Evolutionary conservation across 2,113 vertebrate genomes (phyloP), one percentile per base, ranked within the genome.

Genomic region (Psephotus haematonotus): DNA sequence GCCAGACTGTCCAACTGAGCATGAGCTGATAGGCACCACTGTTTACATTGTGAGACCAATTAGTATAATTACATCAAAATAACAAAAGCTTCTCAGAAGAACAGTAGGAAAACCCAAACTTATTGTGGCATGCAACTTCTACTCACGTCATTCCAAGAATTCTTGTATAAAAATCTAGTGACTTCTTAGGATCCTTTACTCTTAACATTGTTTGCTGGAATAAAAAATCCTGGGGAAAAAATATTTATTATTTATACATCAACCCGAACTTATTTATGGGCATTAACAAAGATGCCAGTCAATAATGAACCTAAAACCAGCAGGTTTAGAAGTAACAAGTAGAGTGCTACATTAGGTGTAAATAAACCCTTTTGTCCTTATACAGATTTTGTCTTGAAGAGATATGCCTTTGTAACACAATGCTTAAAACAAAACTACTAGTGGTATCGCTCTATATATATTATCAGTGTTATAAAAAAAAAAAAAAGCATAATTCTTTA

Each of bases 151-250:
- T 99, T 97, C 99, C 99, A 53, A 99, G 98, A 95, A 99, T 93
- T 90, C 98, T 98, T n/a, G 99, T 99, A 97, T 99, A 99, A 97
- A 99, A 99, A 95, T 99, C 99, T 97, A 99, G 27, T 8, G 99
- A 99, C 84, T 99, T 99, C 55, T 98, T 98, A 8, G 99, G 99
- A 98, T 99, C 99, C 90, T 99, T 99, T 75, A 99, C 98, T 92
- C 99, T 98, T 55, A 99, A 97, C 99, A 99, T 99, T 2, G 99
- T 99, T 97, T 99, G 99, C 97, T 99, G 99, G 96, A 99, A 98
- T 78, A 99, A 97, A 90, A 99, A 99, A 90, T 99, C 99, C 99
- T 99, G 24, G 71, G 25, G 1, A 29, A 79, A 50, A 57, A 79
- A 13, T 1, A 2, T 37, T 80, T 60, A 91, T 33, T 83, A 28